Evolutionary conservation across 2,113 vertebrate genomes (phyloP).

Genomic region (Barbus barbus): DNA sequence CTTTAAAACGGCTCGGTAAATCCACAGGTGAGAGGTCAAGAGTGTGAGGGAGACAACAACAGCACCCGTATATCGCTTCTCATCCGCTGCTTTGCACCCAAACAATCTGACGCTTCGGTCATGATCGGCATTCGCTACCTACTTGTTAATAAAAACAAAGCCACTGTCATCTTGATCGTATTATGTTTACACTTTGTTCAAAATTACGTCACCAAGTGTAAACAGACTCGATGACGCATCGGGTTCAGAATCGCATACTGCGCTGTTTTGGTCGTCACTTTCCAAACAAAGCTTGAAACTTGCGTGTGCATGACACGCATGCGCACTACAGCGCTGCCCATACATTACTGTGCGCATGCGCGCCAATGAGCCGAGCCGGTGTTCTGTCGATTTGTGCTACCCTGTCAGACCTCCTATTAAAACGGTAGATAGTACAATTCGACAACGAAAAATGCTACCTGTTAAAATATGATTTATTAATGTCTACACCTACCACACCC

Average conservation of each 20-base stretch:
- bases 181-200: neutral
- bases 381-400: too few relatives aligned
- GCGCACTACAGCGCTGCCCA: neutral
- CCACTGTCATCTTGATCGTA: neutral
- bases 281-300: neutral
- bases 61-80: slow-evolving; percentile 63
- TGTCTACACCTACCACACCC: too few relatives aligned
- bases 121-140: slow-evolving; percentile 56
- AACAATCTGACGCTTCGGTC: slow-evolving; percentile 57
- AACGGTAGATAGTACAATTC: too few relatives aligned
- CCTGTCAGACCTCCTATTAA: too few relatives aligned
- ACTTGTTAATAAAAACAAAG: slow-evolving; percentile 1
- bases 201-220: neutral
- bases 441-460: too few relatives aligned
- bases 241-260: neutral
- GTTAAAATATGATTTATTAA: too few relatives aligned
- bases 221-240: neutral
- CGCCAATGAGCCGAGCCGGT: neutral
- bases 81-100: slow-evolving; percentile 71
- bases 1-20: neutral
- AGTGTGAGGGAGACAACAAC: slow-evolving; percentile 48
- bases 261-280: neutral
- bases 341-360: neutral
- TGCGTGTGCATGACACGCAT: slow-evolving; percentile 3
- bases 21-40: slow-evolving; percentile 50